phyloP scores from a whole-genome alignment of 2,797 vertebrate genomes.

The Arnoldichthys spilopterus region DNA sequence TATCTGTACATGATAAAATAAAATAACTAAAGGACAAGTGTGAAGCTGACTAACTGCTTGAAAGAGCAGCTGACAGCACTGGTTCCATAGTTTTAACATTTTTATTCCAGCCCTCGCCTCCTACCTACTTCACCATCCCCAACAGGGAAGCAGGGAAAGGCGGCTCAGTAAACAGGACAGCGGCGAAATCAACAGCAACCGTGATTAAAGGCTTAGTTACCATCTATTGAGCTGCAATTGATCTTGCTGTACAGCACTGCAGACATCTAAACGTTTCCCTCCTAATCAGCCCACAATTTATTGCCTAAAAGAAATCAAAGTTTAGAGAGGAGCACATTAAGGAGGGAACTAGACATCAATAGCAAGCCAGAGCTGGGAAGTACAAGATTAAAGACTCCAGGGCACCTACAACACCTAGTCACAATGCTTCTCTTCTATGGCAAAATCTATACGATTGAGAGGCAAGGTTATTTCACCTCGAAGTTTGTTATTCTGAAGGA shows the following conservation, averaged over 20 bases:
- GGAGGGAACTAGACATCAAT: conserved; percentile 43
- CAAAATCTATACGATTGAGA: conserved; percentile 7
- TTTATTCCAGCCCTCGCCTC: background rate
- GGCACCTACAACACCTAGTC: background rate
- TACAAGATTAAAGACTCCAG: background rate
- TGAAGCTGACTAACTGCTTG: background rate
- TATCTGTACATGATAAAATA: background rate
- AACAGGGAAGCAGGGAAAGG: background rate
- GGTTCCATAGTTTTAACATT: background rate
- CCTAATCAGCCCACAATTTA: conserved; percentile 43
- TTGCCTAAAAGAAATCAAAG: conserved; percentile 54
- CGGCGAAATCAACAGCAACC: conserved; percentile 43
- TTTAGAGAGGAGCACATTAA: conserved; percentile 49
- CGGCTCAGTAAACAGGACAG: conserved; percentile 43
- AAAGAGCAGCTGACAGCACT: background rate
- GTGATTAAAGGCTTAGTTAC: conserved; percentile 64
- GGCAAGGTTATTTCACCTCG: conserved; percentile 5
- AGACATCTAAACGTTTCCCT: conserved; percentile 33
- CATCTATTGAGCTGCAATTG: conserved; percentile 48
- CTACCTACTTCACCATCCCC: background rate
- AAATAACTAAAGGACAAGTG: background rate
- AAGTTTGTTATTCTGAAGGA: conserved; percentile 3
- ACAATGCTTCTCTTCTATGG: background rate
- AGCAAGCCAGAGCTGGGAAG: conserved; percentile 14
- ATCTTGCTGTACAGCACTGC: conserved; percentile 33